Evolutionary conservation across 2,888 invertebrate genomes (phyloP), one percentile per base, ranked within the genome.

Genomic region (Pristionchus exspectatus): DNA sequence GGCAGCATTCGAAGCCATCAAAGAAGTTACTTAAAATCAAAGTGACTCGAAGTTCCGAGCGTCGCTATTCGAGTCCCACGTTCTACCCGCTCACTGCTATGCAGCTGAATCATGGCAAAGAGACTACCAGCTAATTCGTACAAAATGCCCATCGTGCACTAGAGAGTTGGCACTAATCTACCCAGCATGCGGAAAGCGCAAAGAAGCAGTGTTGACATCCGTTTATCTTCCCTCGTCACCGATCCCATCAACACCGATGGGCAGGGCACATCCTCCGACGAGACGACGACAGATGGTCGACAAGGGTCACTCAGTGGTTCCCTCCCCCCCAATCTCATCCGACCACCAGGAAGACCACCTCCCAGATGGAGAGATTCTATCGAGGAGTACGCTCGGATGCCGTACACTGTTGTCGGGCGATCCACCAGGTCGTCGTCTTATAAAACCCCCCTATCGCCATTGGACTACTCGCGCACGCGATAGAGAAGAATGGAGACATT

Each of bases 51-150:
- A 69, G 9, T n/a, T 69, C 27, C 72, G 72, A 18, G 72, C 24
- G 24, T 12, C 72, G 10, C 72, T 69, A 14, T 69, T 69, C 72
- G 72, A 69, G 18, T 69, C 72, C 12, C 72, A 69, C 72, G n/a
- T 69, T n/a, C 72, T 69, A 14, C 72, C 72, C 72, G 72, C 72
- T n/a, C 72, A 18, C 72, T 69, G 72, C 72, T 69, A 69, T n/a
- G 72, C 72, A 10, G 72, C 72, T 10, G 72, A 69, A n/a, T 18
- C 72, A 10, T 24, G 72, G 72, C 72, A 18, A 14, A 10, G n/a
- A 69, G 72, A 85, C 54, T 50, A 56, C 54, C 14, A 81, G 33
- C 21, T 24, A 10, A 24, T 69, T 10, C n/a, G n/a, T 69, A 10
- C 10, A 14, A 14, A n/a, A 14, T n/a, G n/a, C 72, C 10, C 72